A percentile compares a stretch with the other conserved stretches of the same genome.
These are phyloP conservation scores for Augiades crinisus DNA, from an alignment of 2,888 invertebrate species.

Conservation along the genomic window DNA sequence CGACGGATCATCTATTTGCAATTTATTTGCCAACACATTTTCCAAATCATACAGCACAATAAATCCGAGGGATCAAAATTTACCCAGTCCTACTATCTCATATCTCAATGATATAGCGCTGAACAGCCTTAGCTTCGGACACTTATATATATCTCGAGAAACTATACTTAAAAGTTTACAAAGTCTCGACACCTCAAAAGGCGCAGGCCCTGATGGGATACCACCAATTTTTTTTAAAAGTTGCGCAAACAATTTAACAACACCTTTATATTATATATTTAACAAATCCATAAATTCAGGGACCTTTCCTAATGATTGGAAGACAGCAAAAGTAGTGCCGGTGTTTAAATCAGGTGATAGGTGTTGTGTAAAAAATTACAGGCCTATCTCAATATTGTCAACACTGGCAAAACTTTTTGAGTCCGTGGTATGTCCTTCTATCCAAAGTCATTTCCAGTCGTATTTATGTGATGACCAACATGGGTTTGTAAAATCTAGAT, in stretches of 20 bases:
- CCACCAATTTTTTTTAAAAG: neutral
- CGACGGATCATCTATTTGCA: conserved; percentile 4
- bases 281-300: neutral
- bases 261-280: neutral
- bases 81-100: neutral
- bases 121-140: neutral
- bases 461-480: neutral
- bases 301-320: neutral
- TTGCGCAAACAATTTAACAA: neutral
- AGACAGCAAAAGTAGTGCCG: neutral
- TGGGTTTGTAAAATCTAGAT: too few relatives aligned
- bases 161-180: neutral
- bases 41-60: neutral
- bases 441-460: neutral
- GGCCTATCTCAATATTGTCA: neutral
- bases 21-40: conserved; percentile 1
- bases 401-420: neutral
- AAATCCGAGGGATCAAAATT: neutral
- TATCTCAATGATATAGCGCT: neutral
- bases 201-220: conserved; percentile 7
- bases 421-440: neutral
- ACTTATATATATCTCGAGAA: neutral
- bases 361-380: neutral
- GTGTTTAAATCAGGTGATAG: neutral
- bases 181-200: neutral